phyloP scores from a whole-genome alignment of 2,113 vertebrate species.

The Indri indri region DNA sequence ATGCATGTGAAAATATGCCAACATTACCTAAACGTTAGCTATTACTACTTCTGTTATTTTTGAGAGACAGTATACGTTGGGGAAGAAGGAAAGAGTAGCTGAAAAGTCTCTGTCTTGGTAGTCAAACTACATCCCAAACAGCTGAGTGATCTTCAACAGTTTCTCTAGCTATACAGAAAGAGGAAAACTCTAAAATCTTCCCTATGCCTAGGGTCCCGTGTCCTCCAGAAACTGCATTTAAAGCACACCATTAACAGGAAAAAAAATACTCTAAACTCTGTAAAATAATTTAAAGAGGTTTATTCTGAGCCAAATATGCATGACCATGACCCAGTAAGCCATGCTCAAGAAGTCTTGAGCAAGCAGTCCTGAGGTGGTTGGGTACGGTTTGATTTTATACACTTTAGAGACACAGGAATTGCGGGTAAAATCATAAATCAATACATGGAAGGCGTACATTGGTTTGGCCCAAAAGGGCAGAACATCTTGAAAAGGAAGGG shows the following conservation, averaged over 20 bases:
- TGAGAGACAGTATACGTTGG: background rate
- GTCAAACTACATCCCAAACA: background rate
- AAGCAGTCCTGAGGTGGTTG: too few species aligned
- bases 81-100: background rate
- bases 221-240: background rate
- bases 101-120: background rate
- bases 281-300: too few species aligned
- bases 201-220: background rate
- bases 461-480: too few species aligned
- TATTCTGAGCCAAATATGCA: too few species aligned
- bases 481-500: too few species aligned
- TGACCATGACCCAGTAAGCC: too few species aligned
- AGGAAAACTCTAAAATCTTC: background rate
- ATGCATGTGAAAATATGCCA: background rate
- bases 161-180: background rate
- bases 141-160: background rate
- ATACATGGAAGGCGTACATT: too few species aligned
- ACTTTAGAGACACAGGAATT: too few species aligned
- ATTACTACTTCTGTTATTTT: background rate
- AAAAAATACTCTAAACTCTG: too few species aligned
- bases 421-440: too few species aligned
- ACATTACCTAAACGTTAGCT: background rate
- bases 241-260: background rate
- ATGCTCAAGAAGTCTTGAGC: too few species aligned
- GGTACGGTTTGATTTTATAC: too few species aligned